Conservation (phyloP, 2,113 vertebrate genomes). For the Rhadina sibilatrix region DNA sequence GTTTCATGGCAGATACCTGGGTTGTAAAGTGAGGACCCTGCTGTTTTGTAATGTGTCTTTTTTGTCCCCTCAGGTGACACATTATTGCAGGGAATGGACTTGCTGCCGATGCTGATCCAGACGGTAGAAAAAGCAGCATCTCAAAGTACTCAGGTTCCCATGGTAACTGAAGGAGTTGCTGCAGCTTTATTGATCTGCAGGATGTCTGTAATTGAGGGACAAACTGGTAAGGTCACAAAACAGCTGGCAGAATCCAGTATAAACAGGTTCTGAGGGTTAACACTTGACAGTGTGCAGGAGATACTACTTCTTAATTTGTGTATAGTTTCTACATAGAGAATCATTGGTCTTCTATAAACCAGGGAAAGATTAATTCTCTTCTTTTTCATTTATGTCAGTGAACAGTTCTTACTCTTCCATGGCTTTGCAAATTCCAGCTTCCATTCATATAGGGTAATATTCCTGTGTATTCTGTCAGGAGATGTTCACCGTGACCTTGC, state of each 20-base stretch:
- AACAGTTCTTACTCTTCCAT: neutral
- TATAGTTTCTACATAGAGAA: neutral
- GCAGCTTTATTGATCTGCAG: conserved; percentile 89
- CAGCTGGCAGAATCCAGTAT: neutral
- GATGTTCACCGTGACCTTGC: neutral
- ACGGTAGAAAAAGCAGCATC: conserved; percentile 90
- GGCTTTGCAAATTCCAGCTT: neutral
- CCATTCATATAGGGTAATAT: neutral
- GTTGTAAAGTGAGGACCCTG: neutral
- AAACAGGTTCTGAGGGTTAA: neutral
- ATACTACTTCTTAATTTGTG: neutral
- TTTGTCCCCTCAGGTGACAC: conserved; percentile 82
- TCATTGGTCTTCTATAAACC: neutral
- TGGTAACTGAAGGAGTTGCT: conserved; percentile 85
- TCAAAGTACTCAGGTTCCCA: conserved; percentile 88
- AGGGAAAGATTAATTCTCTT: neutral
- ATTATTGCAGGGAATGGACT: conserved; percentile 81
- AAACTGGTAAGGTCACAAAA: conserved; percentile 80
- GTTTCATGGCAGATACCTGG: neutral
- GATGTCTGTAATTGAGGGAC: conserved; percentile 82
- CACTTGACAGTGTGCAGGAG: neutral
- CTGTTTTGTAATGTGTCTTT: neutral
- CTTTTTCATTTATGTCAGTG: neutral
- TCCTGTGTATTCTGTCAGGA: neutral
- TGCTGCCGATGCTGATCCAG: conserved; percentile 86